Conservation (phyloP, 1,140 invertebrate genomes). For the Wiebesia pumilae region DNA sequence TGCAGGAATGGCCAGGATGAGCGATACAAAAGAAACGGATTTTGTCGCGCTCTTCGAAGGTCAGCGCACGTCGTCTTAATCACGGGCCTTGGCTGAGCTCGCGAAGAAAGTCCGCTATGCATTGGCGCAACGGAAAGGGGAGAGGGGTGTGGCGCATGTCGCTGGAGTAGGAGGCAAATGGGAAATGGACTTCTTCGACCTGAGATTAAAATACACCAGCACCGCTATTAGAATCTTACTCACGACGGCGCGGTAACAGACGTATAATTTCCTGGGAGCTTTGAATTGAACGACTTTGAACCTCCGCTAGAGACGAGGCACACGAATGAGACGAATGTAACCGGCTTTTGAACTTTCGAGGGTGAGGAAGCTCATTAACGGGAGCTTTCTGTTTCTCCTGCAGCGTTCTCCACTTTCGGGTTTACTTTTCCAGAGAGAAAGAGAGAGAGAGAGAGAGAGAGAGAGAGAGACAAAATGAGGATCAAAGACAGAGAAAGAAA, state of each 20-base stretch:
- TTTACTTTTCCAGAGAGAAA: slow-evolving; percentile 1
- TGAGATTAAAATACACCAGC: slow-evolving; percentile 69
- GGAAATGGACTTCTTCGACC: slow-evolving; percentile 58
- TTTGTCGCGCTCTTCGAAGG: slow-evolving; percentile 20
- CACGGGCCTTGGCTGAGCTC: background rate
- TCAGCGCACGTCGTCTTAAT: slow-evolving; percentile 50
- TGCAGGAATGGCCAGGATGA: background rate
- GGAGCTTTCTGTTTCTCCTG: slow-evolving; percentile 67
- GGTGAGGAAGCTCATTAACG: slow-evolving; percentile 75
- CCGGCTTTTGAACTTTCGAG: slow-evolving; percentile 69
- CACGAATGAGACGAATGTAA: slow-evolving; percentile 62
- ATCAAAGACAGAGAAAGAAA: background rate
- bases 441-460: background rate
- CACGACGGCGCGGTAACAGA: slow-evolving; percentile 65
- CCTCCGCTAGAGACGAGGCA: slow-evolving; percentile 49
- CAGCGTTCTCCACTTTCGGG: background rate
- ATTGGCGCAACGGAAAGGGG: background rate
- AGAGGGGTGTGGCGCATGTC: background rate
- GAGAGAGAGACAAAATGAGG: background rate
- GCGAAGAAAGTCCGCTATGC: slow-evolving; percentile 19
- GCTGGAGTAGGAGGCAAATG: slow-evolving; percentile 26
- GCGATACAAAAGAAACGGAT: slow-evolving; percentile 32
- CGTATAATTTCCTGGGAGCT: slow-evolving; percentile 73
- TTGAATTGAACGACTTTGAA: slow-evolving; percentile 68
- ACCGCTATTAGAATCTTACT: slow-evolving; percentile 68